A percentile compares a stretch with the other conserved stretches of the same genome.
Evolutionary conservation across 2,113 vertebrate genomes (phyloP).

Genomic region (Rhabdornis inornatus): DNA sequence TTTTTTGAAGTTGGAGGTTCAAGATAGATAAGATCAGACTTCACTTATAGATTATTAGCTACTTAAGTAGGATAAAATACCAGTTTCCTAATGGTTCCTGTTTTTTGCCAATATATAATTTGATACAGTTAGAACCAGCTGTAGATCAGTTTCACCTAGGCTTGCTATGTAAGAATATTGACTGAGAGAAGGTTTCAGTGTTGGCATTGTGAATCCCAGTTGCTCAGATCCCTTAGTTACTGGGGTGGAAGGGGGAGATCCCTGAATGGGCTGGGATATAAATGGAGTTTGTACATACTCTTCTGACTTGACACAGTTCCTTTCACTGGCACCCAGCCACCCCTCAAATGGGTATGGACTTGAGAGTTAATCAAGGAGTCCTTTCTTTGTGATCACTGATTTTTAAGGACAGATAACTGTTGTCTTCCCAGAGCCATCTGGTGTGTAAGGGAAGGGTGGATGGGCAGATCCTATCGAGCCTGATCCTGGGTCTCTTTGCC

Average conservation of each 20-base stretch:
- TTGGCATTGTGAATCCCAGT: neutral
- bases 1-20: neutral
- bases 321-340: neutral
- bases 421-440: neutral
- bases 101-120: neutral
- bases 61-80: neutral
- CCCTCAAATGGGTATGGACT: neutral
- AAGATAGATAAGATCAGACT: neutral
- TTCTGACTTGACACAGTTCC: neutral
- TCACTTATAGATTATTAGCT: neutral
- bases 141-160: neutral
- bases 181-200: neutral
- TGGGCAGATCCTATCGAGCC: neutral
- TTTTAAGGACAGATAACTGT: slow-evolving; percentile 14
- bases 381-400: neutral
- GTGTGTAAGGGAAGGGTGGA: neutral
- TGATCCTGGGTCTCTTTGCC: neutral
- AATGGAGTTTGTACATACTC: neutral
- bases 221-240: neutral
- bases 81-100: neutral
- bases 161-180: neutral
- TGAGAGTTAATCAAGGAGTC: neutral
- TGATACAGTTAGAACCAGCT: neutral
- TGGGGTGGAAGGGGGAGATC: neutral
- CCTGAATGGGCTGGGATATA: neutral